Evolutionary conservation across 2,888 invertebrate genomes (phyloP), one percentile per base, ranked within the genome.

Genomic region (Sarcophaga variegata): DNA sequence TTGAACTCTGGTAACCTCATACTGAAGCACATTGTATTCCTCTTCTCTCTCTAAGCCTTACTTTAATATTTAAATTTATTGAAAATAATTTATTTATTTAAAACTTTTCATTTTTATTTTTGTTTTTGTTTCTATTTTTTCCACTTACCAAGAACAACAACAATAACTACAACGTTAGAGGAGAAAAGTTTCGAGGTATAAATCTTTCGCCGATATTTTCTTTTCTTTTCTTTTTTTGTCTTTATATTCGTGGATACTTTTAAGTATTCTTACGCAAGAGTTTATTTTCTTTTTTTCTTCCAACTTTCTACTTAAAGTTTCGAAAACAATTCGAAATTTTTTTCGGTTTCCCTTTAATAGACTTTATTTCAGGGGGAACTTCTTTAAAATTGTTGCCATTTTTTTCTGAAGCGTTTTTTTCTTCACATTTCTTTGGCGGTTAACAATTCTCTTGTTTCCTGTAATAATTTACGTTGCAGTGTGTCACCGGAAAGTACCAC

Each of bases 391-490:
- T 49, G 63, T 49, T 66, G 14, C 27, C 4, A 79, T 45, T 83
- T 83, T 79, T 74, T 5, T 37, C 8, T 37, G 10, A 37, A 37
- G 8, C 37, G 8, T 37, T 37, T 20, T 37, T 11, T 78, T 49
- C 8, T 74, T 47, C 12, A 37, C 60, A 17, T 49, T 49, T 62
- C 22, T 45, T 45, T 62, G 63, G 20, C 63, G 63, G 67, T 79
- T 74, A 79, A 83, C 49, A 63, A 63, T 79, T 69, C 64, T 79
- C 54, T 27, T 60, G 60, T 66, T 76, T 80, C 84, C 80, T 64
- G 70, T 71, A 80, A 84, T 84, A 84, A 70, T 66, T 75, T 76
- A 83, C 74, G 12, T 17, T 54, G 45, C 54, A 66, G 49, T 80
- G 69, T 66, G 69, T 76, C 70, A 70, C 80, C 60, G 70, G 71